These are phyloP conservation scores for Loris lydekkerianus DNA, from an alignment of 2,797 vertebrate species.

Conservation along the genomic window DNA sequence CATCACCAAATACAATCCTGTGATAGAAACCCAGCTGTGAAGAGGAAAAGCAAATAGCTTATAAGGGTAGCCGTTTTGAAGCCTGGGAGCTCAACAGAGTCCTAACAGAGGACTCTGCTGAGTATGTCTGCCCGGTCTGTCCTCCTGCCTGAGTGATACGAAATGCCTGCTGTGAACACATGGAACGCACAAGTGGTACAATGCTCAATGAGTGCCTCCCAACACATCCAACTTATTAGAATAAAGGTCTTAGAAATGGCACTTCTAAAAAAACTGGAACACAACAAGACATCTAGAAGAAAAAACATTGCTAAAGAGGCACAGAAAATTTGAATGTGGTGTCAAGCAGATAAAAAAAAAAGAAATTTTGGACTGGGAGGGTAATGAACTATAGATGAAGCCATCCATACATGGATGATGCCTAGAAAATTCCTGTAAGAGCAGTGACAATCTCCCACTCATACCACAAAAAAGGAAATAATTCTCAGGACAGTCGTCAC, in stretches of 20 bases:
- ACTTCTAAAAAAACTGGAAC: constrained; percentile 18
- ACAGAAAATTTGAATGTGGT: constrained; percentile 32
- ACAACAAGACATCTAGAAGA: neutral
- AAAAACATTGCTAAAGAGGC: constrained; percentile 26
- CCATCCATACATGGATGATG: neutral
- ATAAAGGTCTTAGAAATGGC: neutral
- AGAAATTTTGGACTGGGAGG: neutral
- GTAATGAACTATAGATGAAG: neutral
- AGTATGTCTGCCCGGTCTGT: neutral
- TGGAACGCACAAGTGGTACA: neutral
- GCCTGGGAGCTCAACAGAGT: neutral
- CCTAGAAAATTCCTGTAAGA: neutral
- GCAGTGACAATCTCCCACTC: neutral
- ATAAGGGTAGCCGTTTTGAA: neutral
- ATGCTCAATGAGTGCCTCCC: neutral
- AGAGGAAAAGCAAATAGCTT: neutral
- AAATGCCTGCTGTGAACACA: neutral
- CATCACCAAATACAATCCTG: neutral
- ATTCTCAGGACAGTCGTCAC: neutral
- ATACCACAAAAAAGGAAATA: neutral
- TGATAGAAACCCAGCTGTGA: neutral
- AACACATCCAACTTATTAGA: neutral
- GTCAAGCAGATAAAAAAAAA: constrained; percentile 8
- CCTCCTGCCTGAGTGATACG: neutral
- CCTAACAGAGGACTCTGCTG: neutral